Base-by-base conservation (phyloP, 92 coral and sea anemone genomes). In the Pocillopora meandrina region DNA sequence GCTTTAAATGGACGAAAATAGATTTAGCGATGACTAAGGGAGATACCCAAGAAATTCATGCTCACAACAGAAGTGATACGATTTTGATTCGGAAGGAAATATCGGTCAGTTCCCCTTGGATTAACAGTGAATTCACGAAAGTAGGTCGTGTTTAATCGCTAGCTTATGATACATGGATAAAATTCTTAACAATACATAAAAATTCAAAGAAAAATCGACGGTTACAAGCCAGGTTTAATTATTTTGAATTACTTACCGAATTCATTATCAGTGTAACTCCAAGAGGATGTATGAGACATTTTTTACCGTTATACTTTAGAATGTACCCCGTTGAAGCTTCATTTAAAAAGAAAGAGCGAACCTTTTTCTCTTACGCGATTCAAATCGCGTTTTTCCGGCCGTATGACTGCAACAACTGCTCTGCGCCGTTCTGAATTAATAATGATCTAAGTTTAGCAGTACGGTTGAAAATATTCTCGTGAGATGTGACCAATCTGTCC, bases 221-320 rank as follows among this genome's bases (percentile, higher is more conserved):
- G 64, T 62, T 13, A 34, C 61, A 74, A 62, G 66, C 52, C 16
- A 76, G 56, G 26, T 57, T 10, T 26, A 81, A 60, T 6, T 57
- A 7, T 20, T 16, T 47, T 49, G 79, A 73, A 71, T 62, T 14
- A 77, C 95, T 84, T 80, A 92, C 95, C 95, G 62, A 90, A 92
- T 5, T 87, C 95, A 58, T 65, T 92, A 12, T 92, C 95, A 12
- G 89, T 68, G 19, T 92, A 92, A 66, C 93, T 87, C 95, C 95
- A 92, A 17, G 95, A 84, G n/a, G 92, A 88, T 2, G 84, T 86
- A 61, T 59, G 71, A 12, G 86, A 26, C 86, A 83, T 83, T 9
- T 31, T 71, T 14, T 5, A 14, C 19, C 3, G 21, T 42, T 2
- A 36, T 21, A 70, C 14, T 70, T 70, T 18, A 70, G 9, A 70